Evolutionary conservation across 2,113 vertebrate genomes (phyloP), one percentile per base, ranked within the genome.

Genomic region (Cettia cetti): DNA sequence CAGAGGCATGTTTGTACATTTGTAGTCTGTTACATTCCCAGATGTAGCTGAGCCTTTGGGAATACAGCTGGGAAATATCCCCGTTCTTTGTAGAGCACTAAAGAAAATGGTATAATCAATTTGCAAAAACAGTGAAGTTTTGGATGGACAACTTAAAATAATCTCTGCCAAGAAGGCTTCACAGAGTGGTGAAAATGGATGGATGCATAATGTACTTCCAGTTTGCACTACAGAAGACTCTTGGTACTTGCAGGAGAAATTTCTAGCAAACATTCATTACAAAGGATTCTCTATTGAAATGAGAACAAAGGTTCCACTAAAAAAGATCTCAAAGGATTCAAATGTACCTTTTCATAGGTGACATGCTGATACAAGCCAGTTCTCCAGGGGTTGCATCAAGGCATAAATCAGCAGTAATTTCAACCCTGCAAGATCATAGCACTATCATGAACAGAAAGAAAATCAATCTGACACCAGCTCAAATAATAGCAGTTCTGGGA

Each of bases 391-490:
- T 75, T 82, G 68, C 80, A 64, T 69, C 90, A 95, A 97, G 80
- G 65, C 83, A 87, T 69, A 96, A 65, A 96, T 64, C 78, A 92
- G 68, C 35, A 86, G 93, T 95, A 96, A 95, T 87, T 97, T 92
- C 95, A 94, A 31, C 39, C 59, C 93, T 87, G 71, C 52, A 75
- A 96, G 82, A 96, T 95, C 68, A 92, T 74, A 86, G 87, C 77
- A 84, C 93, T 96, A 81, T 95, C 86, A 85, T 60, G 86, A 97
- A 94, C 57, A 63, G 83, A 82, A 95, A 82, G 64, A 84, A 94
- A 96, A 95, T 96, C 93, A 94, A 91, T 92, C 93, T 95, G 95
- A 96, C 93, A 95, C 92, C 79, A 93, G 86, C 86, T 97, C 94
- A 95, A 96, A 95, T 94, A 95, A 94, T 82, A 93, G 79, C 54